These are phyloP conservation scores for Microctenopoma stevenorrisi DNA, from an alignment of 2,797 vertebrate genomes.

Conservation along the genomic window DNA sequence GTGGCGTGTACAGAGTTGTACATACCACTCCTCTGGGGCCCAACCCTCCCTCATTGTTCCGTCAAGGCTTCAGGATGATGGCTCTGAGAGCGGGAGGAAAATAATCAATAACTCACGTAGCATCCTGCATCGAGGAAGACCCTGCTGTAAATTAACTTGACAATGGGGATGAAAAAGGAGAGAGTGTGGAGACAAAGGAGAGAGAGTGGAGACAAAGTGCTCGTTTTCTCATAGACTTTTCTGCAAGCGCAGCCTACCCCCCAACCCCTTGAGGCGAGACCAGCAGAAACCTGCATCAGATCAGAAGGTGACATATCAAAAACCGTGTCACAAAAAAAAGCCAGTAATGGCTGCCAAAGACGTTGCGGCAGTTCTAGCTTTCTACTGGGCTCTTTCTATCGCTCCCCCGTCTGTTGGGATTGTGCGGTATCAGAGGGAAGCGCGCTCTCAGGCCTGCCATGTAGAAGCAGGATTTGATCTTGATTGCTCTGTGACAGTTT, in stretches of 20 bases:
- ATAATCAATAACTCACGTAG: slow-evolving; percentile 86
- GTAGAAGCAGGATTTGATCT: slow-evolving; percentile 92
- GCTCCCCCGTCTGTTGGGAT: slow-evolving; percentile 74
- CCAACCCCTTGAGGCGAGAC: slow-evolving; percentile 89
- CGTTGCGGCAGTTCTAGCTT: slow-evolving; percentile 77
- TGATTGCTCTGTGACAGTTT: slow-evolving; percentile 91
- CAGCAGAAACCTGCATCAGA: slow-evolving; percentile 92
- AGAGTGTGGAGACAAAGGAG: too few relatives aligned
- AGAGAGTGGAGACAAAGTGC: too few relatives aligned
- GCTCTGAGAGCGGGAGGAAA: slow-evolving; percentile 68
- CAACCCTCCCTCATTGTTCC: slow-evolving; percentile 72
- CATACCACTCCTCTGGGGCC: slow-evolving; percentile 70
- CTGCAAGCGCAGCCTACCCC: slow-evolving; percentile 77
- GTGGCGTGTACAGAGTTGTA: slow-evolving; percentile 81
- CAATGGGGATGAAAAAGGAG: slow-evolving; percentile 87
- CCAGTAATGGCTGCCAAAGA: slow-evolving; percentile 80
- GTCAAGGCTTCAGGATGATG: slow-evolving; percentile 74
- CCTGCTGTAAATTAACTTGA: slow-evolving; percentile 88
- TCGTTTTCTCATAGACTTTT: slow-evolving; percentile 84
- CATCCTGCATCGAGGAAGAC: slow-evolving; percentile 86
- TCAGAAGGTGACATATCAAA: slow-evolving; percentile 97
- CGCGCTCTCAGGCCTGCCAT: slow-evolving; percentile 86
- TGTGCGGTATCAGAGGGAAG: slow-evolving; percentile 89
- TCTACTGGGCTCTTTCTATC: slow-evolving; percentile 72
- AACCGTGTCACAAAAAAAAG: slow-evolving; percentile 86